phyloP scores from a whole-genome alignment of 2,888 invertebrate species.

The Aphidius colemani region DNA sequence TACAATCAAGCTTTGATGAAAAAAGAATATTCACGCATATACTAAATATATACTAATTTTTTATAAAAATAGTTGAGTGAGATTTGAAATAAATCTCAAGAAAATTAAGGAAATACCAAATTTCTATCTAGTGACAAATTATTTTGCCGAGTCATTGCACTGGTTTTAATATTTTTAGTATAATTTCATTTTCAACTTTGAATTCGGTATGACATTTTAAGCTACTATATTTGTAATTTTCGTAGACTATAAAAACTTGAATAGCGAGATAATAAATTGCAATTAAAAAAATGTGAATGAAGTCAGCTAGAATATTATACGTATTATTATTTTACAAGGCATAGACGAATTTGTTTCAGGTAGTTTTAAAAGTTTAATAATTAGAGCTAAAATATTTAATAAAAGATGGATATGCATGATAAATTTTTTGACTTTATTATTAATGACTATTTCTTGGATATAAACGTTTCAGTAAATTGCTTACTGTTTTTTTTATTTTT shows the following conservation, averaged over 20 bases:
- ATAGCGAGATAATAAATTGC: neutral
- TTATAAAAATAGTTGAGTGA: conserved; percentile 11
- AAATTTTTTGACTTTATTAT: conserved; percentile 54
- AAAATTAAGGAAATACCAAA: too few species aligned
- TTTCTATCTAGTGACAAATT: too few species aligned
- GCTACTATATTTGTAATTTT: neutral
- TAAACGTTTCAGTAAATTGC: conserved; percentile 44
- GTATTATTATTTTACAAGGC: conserved; percentile 31
- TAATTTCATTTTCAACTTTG: conserved; percentile 5
- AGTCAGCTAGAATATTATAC: neutral
- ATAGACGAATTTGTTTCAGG: conserved; percentile 14
- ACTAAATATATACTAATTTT: too few species aligned
- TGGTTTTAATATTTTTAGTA: conserved; percentile 4
- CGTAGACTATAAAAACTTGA: neutral
- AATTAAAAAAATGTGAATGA: neutral
- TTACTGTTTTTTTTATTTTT: conserved; percentile 26
- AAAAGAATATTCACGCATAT: too few species aligned
- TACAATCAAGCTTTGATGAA: too few species aligned
- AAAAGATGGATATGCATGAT: neutral
- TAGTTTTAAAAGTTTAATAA: neutral
- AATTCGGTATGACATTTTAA: neutral
- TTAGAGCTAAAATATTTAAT: neutral
- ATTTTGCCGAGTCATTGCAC: conserved; percentile 17
- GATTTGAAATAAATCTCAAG: neutral
- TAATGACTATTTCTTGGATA: conserved; percentile 56